A percentile compares a stretch with the other conserved stretches of the same genome.
These are phyloP conservation scores for Antechinus flavipes DNA, from an alignment of 2,113 vertebrate genomes.

Conservation along the genomic window DNA sequence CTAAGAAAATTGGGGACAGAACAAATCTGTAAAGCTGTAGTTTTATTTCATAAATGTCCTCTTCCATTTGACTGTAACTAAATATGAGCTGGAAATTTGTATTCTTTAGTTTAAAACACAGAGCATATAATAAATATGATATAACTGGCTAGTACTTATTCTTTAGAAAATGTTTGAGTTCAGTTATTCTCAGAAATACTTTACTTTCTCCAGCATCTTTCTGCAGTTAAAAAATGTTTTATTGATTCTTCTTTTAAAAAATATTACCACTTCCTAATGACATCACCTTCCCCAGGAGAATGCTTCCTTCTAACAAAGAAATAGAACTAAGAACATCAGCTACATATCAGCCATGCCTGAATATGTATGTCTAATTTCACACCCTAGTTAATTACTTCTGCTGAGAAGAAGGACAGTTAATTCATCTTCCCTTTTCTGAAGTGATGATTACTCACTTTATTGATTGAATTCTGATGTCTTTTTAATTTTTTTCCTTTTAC, in stretches of 20 bases:
- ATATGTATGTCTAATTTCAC: neutral
- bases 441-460: neutral
- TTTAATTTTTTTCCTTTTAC: neutral
- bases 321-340: neutral
- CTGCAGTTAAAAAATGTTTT: neutral
- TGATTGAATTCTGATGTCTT: neutral
- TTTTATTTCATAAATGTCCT: neutral
- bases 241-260: neutral
- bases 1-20: neutral
- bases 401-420: neutral
- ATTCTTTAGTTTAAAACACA: neutral
- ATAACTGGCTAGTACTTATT: neutral
- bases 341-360: neutral
- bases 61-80: neutral
- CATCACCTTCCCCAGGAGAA: neutral
- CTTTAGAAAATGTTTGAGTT: neutral
- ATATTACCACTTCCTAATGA: neutral
- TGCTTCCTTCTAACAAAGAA: neutral
- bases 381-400: neutral
- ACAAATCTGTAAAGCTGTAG: neutral
- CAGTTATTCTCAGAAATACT: neutral
- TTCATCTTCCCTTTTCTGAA: neutral
- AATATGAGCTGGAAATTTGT: neutral
- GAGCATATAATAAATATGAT: neutral
- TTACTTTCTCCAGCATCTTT: neutral